A percentile compares a stretch with the other conserved stretches of the same genome.
phyloP scores from a whole-genome alignment of 2,113 vertebrate genomes.

The Indri indri region DNA sequence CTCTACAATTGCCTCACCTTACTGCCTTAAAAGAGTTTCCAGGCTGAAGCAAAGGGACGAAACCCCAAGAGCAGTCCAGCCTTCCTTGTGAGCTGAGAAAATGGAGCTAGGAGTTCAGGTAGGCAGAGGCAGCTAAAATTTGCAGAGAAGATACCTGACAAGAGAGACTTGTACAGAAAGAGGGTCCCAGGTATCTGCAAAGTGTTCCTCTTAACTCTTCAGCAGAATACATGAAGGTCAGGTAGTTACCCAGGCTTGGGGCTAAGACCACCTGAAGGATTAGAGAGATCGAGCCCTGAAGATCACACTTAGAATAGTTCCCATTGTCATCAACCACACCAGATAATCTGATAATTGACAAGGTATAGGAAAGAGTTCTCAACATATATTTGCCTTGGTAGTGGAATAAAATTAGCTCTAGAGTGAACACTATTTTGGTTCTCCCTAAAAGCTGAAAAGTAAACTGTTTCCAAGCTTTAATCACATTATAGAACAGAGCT shows the following conservation, averaged over 20 bases:
- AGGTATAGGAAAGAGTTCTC: not conserved
- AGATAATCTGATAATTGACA: not conserved
- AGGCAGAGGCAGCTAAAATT: not conserved
- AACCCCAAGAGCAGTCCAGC: not conserved
- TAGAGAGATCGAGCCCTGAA: not conserved
- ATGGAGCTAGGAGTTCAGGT: not conserved
- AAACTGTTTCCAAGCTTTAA: not conserved
- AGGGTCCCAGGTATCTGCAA: not conserved
- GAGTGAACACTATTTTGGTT: not conserved
- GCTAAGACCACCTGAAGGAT: not conserved
- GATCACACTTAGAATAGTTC: not conserved
- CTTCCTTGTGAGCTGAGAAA: not conserved
- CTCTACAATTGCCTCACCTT: not conserved
- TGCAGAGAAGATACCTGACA: not conserved
- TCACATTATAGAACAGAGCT: not conserved
- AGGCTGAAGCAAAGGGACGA: not conserved
- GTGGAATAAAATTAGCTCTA: not conserved
- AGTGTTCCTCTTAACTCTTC: not conserved
- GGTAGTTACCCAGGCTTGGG: not conserved
- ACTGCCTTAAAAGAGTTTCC: not conserved
- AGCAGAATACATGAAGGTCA: not conserved
- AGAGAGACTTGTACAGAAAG: not conserved
- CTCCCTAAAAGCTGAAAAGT: not conserved
- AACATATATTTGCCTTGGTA: not conserved
- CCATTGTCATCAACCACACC: not conserved